Evolutionary conservation across 2,888 invertebrate species (phyloP), one percentile per base, ranked within the genome.

Genomic region (Byasa hedistus): DNA sequence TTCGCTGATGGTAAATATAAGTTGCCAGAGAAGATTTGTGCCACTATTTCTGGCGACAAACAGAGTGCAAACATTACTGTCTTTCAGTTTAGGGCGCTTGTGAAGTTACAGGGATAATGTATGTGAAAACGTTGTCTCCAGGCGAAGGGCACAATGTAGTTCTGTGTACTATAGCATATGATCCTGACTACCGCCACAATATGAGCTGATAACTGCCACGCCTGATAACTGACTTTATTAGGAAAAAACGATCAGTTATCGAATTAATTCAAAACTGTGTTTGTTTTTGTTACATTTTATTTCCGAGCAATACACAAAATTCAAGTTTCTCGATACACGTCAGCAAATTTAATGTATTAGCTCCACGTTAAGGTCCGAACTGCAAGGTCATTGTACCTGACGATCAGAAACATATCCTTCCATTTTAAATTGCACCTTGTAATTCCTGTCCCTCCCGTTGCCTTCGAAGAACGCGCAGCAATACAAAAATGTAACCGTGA

Each of bases 381-480:
- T 70, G 71, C 68, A 65, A 60, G 86, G 81, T 81, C 81, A 74
- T 71, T 74, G 87, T 83, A 78, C 86, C 70, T 70, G 27, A 71
- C 72, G 72, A 76, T 79, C 75, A 76, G 80, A 84, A 82, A 81
- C 83, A 78, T 67, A 64, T 69, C 69, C 73, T 76, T 77, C 69
- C 75, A 75, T 69, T 79, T 78, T 80, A 83, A 72, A 75, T 85
- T 76, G 78, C 80, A 81, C 78, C 79, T 82, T 73, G 80, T 75
- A 77, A 76, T 80, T 83, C 83, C 81, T 76, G 84, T 80, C 76
- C 75, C 76, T 78, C 76, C 78, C 74, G 75, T 77, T 78, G 77
- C 73, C 76, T 86, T 83, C 84, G 81, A 81, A 80, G 82, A 86
- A 87, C 78, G 81, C 72, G 73, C 76, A 67, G 72, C 74, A 73